These are phyloP conservation scores for Helogale parvula DNA, from an alignment of 2,113 vertebrate species.

Conservation along the genomic window DNA sequence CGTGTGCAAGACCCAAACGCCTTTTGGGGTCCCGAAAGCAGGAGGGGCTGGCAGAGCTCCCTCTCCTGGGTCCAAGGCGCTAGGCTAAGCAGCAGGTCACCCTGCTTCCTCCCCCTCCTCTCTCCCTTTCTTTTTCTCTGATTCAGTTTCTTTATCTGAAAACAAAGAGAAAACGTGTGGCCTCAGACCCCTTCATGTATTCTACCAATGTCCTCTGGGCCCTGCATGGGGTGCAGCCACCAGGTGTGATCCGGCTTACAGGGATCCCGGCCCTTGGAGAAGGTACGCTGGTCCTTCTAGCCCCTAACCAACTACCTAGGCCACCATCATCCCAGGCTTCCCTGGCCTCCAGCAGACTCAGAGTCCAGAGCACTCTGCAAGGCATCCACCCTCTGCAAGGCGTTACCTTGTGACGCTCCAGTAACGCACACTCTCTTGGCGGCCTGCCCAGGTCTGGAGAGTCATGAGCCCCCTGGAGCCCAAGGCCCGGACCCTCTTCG, in stretches of 20 bases:
- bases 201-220: neutral
- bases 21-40: neutral
- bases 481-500: neutral
- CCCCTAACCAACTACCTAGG: neutral
- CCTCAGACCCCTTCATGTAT: neutral
- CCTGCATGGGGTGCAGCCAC: too few relatives aligned
- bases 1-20: rapidly evolving
- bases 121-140: neutral
- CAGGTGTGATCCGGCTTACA: rapidly evolving
- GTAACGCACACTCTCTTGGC: neutral
- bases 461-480: neutral
- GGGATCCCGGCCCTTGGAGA: neutral
- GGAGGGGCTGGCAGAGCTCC: neutral
- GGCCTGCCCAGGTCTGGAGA: neutral
- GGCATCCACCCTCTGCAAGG: neutral
- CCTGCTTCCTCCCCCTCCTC: too few relatives aligned
- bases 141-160: constrained; percentile 1
- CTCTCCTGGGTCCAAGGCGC: neutral
- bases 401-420: too few relatives aligned
- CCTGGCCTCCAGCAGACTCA: rapidly evolving
- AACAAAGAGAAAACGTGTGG: neutral
- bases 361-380: neutral
- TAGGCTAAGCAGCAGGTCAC: neutral
- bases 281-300: neutral
- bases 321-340: neutral